Evolutionary conservation across 2,113 vertebrate genomes (phyloP).

Genomic region (Acanthisitta chloris): DNA sequence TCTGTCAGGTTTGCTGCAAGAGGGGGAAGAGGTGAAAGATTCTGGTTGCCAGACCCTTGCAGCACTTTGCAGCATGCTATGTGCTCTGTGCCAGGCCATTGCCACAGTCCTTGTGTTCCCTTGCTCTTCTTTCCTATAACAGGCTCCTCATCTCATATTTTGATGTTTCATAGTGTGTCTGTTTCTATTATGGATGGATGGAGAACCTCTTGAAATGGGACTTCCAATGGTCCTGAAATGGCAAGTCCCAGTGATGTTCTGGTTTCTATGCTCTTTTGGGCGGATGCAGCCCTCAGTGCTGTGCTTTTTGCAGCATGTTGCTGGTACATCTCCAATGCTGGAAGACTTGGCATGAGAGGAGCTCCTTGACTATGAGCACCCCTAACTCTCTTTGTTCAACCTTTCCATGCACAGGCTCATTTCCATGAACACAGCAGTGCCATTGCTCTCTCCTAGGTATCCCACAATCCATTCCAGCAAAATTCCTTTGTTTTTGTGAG

Average conservation of each 20-base stretch:
- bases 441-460: neutral
- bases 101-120: neutral
- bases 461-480: neutral
- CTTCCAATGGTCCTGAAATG: neutral
- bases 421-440: neutral
- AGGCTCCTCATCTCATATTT: neutral
- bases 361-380: neutral
- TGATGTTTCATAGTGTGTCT: neutral
- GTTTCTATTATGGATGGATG: neutral
- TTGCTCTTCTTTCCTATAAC: neutral
- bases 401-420: neutral
- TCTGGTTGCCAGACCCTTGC: neutral
- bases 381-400: neutral
- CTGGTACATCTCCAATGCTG: neutral
- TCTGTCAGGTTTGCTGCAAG: neutral
- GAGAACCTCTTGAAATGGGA: neutral
- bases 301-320: neutral
- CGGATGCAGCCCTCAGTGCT: neutral
- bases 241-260: fast-evolving
- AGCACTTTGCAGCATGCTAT: neutral
- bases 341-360: neutral
- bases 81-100: neutral
- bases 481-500: neutral
- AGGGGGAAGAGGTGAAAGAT: neutral
- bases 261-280: neutral